phyloP scores from a whole-genome alignment of 2,888 invertebrate species.

The Tineola bisselliella region DNA sequence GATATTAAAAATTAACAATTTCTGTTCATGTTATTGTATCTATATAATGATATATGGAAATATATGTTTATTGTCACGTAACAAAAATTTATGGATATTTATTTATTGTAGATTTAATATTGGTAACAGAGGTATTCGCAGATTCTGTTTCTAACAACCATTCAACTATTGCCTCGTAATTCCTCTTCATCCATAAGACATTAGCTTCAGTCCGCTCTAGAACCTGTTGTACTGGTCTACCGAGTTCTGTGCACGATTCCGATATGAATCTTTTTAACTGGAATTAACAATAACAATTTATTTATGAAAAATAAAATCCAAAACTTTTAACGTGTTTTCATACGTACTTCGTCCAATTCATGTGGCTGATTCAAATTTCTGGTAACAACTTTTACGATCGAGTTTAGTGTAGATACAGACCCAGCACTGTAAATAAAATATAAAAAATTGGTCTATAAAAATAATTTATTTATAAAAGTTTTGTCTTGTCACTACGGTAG shows the following conservation, averaged over 20 bases:
- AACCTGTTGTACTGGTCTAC: conserved; percentile 80
- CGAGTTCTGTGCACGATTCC: conserved; percentile 72
- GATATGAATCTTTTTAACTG: conserved; percentile 76
- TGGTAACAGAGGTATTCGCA: no score
- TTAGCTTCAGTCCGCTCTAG: conserved; percentile 84
- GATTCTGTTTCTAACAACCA: conserved; percentile 70
- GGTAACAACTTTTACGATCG: conserved; percentile 77
- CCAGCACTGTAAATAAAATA: conserved; percentile 70
- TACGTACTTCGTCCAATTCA: conserved; percentile 76
- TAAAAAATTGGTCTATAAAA: no score
- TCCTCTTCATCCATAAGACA: conserved; percentile 83
- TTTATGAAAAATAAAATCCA: no score
- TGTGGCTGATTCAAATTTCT: conserved; percentile 78
- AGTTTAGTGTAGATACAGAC: conserved; percentile 75
- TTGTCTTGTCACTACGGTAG: no score
- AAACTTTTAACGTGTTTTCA: neutral
- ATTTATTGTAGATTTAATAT: no score
- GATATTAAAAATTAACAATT: no score
- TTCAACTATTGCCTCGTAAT: conserved; percentile 76
- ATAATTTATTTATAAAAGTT: no score
- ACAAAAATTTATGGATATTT: no score
- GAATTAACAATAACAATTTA: conserved; percentile 11
- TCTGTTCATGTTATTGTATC: no score
- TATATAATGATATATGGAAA: no score
- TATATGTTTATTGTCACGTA: no score